phyloP scores from a whole-genome alignment of 2,113 vertebrate species.

The Corvus moneduloides region DNA sequence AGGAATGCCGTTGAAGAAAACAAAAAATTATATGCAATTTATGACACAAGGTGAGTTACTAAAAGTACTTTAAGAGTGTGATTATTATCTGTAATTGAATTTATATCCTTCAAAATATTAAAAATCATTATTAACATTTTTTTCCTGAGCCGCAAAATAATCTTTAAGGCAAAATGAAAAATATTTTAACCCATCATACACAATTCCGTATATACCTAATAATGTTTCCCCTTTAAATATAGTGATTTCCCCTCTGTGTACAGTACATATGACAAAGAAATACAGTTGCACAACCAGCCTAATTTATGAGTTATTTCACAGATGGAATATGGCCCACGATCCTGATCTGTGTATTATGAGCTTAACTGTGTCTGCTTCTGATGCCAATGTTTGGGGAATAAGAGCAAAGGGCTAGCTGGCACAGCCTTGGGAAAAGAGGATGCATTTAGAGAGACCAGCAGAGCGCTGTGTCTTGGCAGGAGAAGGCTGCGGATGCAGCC shows the following conservation, averaged over 20 bases:
- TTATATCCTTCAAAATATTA: background rate
- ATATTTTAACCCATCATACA: background rate
- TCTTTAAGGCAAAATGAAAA: background rate
- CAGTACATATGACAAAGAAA: background rate
- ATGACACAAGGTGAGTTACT: conserved; percentile 87
- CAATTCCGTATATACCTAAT: background rate
- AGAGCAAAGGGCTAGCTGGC: background rate
- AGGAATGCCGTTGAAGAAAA: conserved; percentile 94
- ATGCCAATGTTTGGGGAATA: background rate
- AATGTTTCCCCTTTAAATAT: background rate
- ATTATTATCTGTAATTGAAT: background rate
- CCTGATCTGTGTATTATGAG: background rate
- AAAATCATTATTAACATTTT: background rate
- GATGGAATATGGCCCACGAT: background rate
- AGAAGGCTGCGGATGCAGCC: background rate
- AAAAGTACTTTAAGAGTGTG: background rate
- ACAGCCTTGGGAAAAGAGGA: background rate
- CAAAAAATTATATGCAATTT: conserved; percentile 91
- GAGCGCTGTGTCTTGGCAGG: background rate
- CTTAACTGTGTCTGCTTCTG: background rate
- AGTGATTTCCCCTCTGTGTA: background rate
- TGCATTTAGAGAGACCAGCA: background rate
- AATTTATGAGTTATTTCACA: background rate
- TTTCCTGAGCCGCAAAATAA: background rate
- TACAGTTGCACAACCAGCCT: background rate